phyloP scores from a whole-genome alignment of 64 coral and sea anemone species.

The Dendrophyllia cribrosa region DNA sequence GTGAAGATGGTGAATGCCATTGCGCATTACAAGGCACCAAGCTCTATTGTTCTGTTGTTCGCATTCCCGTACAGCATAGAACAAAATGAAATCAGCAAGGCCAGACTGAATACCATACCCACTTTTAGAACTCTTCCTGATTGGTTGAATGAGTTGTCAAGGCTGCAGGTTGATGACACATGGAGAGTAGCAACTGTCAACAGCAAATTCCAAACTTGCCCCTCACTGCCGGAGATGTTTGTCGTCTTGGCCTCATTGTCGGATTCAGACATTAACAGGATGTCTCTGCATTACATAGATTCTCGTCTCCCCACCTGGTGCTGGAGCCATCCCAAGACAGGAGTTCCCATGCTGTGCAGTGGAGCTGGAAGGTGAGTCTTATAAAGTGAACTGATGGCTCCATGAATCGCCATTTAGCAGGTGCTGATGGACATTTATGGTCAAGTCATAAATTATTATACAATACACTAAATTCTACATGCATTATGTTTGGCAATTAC shows the following conservation, averaged over 20 bases:
- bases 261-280: constrained; percentile 90
- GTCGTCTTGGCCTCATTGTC: constrained; percentile 82
- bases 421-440: no score
- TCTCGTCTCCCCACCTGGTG: constrained; percentile 95
- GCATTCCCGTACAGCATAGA: constrained; percentile 80
- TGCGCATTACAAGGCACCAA: constrained; percentile 87
- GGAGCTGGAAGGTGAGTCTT: constrained; percentile 82
- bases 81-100: constrained; percentile 9
- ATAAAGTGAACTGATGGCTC: background rate
- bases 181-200: constrained; percentile 95
- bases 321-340: constrained; percentile 91
- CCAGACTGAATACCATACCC: constrained; percentile 46
- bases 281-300: constrained; percentile 94
- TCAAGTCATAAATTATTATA: no score
- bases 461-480: no score
- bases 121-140: constrained; percentile 83
- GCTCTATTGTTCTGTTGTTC: constrained; percentile 83
- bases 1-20: constrained; percentile 87
- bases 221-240: constrained; percentile 76
- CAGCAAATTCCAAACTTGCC: constrained; percentile 85
- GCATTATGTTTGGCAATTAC: no score
- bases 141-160: constrained; percentile 87
- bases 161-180: constrained; percentile 88
- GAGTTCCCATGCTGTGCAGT: constrained; percentile 90
- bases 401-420: no score